These are phyloP conservation scores for Nematostella vectensis DNA, from an alignment of 92 coral and sea anemone species.

Conservation along the genomic window DNA sequence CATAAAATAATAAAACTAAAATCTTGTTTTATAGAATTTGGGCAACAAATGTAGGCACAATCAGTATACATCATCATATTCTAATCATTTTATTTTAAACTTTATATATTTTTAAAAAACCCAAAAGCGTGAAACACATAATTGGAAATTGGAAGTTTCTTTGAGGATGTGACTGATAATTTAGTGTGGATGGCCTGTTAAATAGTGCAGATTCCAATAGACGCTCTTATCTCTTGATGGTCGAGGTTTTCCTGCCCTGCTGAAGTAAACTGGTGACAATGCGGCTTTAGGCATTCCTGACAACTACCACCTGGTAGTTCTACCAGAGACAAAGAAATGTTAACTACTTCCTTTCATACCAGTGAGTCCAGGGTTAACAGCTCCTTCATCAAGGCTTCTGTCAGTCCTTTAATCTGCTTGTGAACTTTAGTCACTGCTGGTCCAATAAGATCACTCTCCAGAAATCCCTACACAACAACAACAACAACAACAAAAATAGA, in stretches of 20 bases:
- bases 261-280: too few species aligned
- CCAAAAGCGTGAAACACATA: too few species aligned
- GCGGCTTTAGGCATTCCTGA: neutral
- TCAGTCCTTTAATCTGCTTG: constrained; percentile 39
- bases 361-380: constrained; percentile 76
- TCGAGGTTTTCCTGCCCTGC: too few species aligned
- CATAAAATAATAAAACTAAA: too few species aligned
- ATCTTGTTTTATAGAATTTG: too few species aligned
- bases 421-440: constrained; percentile 50
- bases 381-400: constrained; percentile 71
- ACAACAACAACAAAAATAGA: neutral
- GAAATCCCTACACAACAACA: constrained; percentile 51
- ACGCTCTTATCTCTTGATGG: too few species aligned
- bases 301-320: neutral
- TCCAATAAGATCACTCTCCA: constrained; percentile 48
- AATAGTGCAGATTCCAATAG: too few species aligned
- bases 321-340: neutral
- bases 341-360: constrained; percentile 19
- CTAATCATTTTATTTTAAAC: too few species aligned
- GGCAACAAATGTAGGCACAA: neutral
- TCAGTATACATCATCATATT: neutral
- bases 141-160: too few species aligned
- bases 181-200: too few species aligned
- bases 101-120: too few species aligned
- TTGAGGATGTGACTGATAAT: too few species aligned